phyloP scores from a whole-genome alignment of 2,888 invertebrate genomes.

The Hirtodrosophila trivittata region DNA sequence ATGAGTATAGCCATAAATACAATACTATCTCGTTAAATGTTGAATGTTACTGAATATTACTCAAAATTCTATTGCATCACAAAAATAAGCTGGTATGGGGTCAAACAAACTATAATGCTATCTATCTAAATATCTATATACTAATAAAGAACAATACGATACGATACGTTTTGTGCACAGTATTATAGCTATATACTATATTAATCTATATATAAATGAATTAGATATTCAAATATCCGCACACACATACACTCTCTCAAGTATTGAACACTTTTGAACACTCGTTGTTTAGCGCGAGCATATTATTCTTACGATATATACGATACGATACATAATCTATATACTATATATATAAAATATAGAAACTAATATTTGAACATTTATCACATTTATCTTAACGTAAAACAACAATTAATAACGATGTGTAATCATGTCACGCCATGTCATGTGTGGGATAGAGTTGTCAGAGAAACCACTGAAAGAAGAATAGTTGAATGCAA shows the following conservation, averaged over 20 bases:
- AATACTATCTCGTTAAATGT: conserved; percentile 52
- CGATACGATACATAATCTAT: not conserved
- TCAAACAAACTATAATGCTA: conserved; percentile 79
- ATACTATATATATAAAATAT: conserved; percentile 9
- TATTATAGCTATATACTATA: conserved; percentile 27
- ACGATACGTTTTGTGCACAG: conserved; percentile 59
- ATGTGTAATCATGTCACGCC: conserved; percentile 44
- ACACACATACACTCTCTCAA: conserved; percentile 63
- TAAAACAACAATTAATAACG: conserved; percentile 13
- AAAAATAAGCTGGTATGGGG: conserved; percentile 83
- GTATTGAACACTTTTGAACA: conserved; percentile 28
- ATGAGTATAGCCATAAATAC: conserved; percentile 10
- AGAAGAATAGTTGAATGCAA: conserved; percentile 8
- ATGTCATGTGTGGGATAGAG: conserved; percentile 53
- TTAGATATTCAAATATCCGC: conserved; percentile 30
- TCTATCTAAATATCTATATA: conserved; percentile 40
- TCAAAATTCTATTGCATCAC: conserved; percentile 28
- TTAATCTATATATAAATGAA: conserved; percentile 12
- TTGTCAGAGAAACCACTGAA: conserved; percentile 27
- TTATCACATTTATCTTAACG: conserved; percentile 1
- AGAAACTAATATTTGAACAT: conserved; percentile 1
- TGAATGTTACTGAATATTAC: conserved; percentile 35
- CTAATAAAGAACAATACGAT: conserved; percentile 25
- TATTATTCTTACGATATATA: not conserved
- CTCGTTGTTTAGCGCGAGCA: conserved; percentile 66